Evolutionary conservation across 2,888 invertebrate species (phyloP), one percentile per base, ranked within the genome.

Genomic region (Scrobipalpa costella): DNA sequence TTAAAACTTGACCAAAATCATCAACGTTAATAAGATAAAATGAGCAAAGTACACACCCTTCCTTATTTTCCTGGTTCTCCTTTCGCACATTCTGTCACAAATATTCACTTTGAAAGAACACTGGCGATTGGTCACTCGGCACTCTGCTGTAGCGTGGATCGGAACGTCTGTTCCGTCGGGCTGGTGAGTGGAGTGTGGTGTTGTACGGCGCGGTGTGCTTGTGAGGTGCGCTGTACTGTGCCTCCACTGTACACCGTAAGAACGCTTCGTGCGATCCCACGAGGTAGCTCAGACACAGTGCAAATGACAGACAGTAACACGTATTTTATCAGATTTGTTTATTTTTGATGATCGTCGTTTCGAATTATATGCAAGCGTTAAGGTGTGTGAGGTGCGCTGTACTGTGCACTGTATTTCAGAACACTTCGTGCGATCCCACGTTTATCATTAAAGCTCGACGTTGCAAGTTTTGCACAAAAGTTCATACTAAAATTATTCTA

Each of bases 51-150:
- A 49, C 60, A n/a, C 66, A 88, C 88, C 86, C 81, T 76, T 87
- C 64, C 82, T 86, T 17, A 83, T 76, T 71, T 84, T 86, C 65
- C 81, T 83, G 50, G 70, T 77, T 69, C 86, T 81, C 75, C 85
- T 88, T 69, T 88, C 84, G 81, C 88, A 88, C 88, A 88, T 87
- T 57, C 69, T 80, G 69, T 67, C 71, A 75, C 73, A 68, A 70
- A 17, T 57, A 38, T 55, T 27, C 55, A 57, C 57, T 57, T 34
- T 44, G 21, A 27, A 2, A 9, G n/a, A 61, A 52, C 61, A 52
- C 47, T 49, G 60, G 60, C 49, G 47, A 47, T 60, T n/a, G 19
- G 21, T 60, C 27, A 33, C 38, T 34, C n/a, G 7, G 38, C n/a
- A 34, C 44, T 44, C 44, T n/a, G 44, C 5, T 44, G 44, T 40